Base-by-base conservation (phyloP, 1,140 invertebrate species). In the Brachionus sp. region DNA sequence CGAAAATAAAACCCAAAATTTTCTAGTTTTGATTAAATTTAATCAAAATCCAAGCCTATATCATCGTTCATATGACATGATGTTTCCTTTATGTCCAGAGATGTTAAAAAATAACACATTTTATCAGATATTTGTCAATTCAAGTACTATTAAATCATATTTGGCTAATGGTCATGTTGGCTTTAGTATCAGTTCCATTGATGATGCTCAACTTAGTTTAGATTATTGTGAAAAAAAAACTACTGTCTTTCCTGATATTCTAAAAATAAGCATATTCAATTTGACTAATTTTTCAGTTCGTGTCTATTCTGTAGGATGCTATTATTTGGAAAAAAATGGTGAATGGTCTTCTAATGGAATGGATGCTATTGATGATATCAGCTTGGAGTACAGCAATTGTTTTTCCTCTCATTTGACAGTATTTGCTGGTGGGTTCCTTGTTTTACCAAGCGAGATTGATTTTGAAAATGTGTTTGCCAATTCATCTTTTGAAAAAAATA, bases 401-500 rank as follows among this genome's bases (percentile, higher is more conserved):
- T 44, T 82, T 6, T 88, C 87, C 83, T 88, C 62, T 77, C 89
- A 90, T 83, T 83, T 89, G 84, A 89, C 89, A 10, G 86, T 86
- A 33, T 90, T 90, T 83, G 86, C 86, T 12, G 86, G 88, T 9
- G 88, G 88, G 9, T 89, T 87, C 85, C 84, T 87, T 0, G 87
- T 90, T 3, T 86, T 86, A 13, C 89, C 89, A 3, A 90, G 89
- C 78, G 86, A 86, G 13, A 88, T 90, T 10, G 88, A 90, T 86
- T 90, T 88, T 85, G 85, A 86, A 82, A 88, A 87, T 77, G 86
- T 89, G 5, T 88, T 90, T 33, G 85, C 86, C 39, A 88, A 90
- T 84, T 88, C 89, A 10, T 89, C 90, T 46, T 91, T 91, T 85
- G 85, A 87, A 5, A 90, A 90, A 85, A 91, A 91, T 85, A 87